Conservation (phyloP, 2,797 vertebrate genomes). For the Crossoptilon crossoptilon region DNA sequence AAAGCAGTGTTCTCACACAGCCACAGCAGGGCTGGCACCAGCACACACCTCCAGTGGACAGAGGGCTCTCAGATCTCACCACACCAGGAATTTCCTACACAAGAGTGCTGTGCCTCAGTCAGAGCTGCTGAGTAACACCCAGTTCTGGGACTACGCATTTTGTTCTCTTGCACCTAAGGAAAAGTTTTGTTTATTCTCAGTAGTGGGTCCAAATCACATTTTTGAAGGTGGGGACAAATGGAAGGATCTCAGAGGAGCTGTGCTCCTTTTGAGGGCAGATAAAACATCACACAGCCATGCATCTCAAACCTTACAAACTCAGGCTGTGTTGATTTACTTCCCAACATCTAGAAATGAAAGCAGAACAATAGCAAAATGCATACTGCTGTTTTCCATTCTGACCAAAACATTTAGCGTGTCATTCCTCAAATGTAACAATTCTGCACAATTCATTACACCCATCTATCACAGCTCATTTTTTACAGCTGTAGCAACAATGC, state of each 20-base stretch:
- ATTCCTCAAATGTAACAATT: background rate
- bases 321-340: background rate
- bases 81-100: background rate
- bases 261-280: background rate
- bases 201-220: background rate
- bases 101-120: too few relatives aligned
- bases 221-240: background rate
- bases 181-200: background rate
- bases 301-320: background rate
- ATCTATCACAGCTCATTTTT: conserved; percentile 33
- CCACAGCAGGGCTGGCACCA: background rate
- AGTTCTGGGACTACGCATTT: too few relatives aligned
- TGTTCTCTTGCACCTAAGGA: too few relatives aligned
- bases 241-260: background rate
- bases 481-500: background rate
- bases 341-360: background rate
- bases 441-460: conserved; percentile 27
- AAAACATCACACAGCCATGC: background rate
- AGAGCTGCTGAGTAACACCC: too few relatives aligned
- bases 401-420: conserved; percentile 7
- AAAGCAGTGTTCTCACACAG: background rate
- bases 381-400: background rate
- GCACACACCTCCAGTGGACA: background rate
- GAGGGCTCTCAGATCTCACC: background rate
- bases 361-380: background rate